Evolutionary conservation across 2,113 vertebrate species (phyloP).

Genomic region (Oryzias woworae): DNA sequence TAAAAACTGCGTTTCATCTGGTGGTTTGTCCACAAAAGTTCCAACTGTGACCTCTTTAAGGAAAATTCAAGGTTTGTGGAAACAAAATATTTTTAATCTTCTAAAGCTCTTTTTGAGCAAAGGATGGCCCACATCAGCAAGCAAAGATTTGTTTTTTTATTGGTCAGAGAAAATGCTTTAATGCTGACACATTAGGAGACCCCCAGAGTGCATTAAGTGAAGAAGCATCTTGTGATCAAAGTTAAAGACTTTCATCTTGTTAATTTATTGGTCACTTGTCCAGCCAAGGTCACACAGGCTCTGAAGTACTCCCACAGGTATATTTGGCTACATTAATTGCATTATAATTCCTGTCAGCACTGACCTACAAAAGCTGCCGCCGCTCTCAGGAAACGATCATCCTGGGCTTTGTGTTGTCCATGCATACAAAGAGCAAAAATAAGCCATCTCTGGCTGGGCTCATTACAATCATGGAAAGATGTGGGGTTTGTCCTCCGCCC

Average conservation of each 20-base stretch:
- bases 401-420: conserved; percentile 12
- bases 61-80: conserved; percentile 28
- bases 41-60: conserved; percentile 28
- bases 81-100: conserved; percentile 40
- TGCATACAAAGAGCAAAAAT: conserved; percentile 1
- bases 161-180: conserved; percentile 31
- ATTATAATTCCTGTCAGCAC: conserved; percentile 26
- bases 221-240: conserved; percentile 14
- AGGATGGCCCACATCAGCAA: conserved; percentile 7
- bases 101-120: conserved; percentile 9
- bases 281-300: conserved; percentile 34
- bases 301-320: conserved; percentile 28
- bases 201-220: conserved; percentile 37
- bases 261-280: conserved; percentile 32
- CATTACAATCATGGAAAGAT: conserved; percentile 26
- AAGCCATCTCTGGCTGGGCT: conserved; percentile 1
- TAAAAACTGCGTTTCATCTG: conserved; percentile 42
- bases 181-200: conserved; percentile 39
- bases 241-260: conserved; percentile 23
- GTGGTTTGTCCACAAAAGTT: conserved; percentile 31
- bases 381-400: not conserved
- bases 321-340: conserved; percentile 45
- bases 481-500: conserved; percentile 34
- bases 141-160: conserved; percentile 13
- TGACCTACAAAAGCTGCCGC: conserved; percentile 22